A percentile compares a stretch with the other conserved stretches of the same genome.
phyloP scores from a whole-genome alignment of 1,140 invertebrate genomes.

The Drosophila varians region DNA sequence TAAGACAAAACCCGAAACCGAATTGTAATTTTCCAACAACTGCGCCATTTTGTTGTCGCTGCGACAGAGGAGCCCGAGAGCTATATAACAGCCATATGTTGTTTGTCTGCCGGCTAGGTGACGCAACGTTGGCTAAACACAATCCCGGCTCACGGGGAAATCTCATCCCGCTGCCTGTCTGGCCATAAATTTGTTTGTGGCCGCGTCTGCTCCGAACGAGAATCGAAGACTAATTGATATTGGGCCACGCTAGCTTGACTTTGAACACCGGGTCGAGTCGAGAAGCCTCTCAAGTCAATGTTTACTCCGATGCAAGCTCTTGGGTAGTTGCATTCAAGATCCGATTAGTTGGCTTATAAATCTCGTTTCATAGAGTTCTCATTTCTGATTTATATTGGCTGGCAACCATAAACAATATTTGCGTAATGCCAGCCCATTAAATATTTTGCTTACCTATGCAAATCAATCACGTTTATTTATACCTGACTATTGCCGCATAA shows the following conservation, averaged over 20 bases:
- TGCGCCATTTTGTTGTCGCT: slow-evolving; percentile 40
- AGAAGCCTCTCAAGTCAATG: background rate
- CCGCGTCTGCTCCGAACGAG: slow-evolving; percentile 20
- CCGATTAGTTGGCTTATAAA: background rate
- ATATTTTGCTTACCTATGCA: background rate
- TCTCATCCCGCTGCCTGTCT: slow-evolving; percentile 18
- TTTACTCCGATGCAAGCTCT: background rate
- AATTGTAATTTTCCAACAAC: slow-evolving; percentile 67
- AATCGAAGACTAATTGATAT: slow-evolving; percentile 39
- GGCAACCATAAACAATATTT: background rate
- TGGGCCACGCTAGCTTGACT: slow-evolving; percentile 1
- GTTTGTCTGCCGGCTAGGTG: slow-evolving; percentile 42
- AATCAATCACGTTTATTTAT: background rate
- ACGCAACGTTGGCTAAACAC: slow-evolving; percentile 55
- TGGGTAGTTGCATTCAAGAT: background rate
- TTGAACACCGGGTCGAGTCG: background rate
- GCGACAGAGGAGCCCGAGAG: background rate
- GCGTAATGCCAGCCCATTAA: background rate
- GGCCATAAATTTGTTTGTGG: slow-evolving; percentile 37
- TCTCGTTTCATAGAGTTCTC: background rate
- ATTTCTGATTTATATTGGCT: background rate
- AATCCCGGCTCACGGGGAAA: slow-evolving; percentile 7
- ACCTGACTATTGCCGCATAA: background rate
- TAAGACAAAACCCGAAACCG: slow-evolving; percentile 67
- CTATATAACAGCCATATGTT: slow-evolving; percentile 30